Conservation (phyloP, 2,888 invertebrate species). For the Nephrotoma guestfalica region DNA sequence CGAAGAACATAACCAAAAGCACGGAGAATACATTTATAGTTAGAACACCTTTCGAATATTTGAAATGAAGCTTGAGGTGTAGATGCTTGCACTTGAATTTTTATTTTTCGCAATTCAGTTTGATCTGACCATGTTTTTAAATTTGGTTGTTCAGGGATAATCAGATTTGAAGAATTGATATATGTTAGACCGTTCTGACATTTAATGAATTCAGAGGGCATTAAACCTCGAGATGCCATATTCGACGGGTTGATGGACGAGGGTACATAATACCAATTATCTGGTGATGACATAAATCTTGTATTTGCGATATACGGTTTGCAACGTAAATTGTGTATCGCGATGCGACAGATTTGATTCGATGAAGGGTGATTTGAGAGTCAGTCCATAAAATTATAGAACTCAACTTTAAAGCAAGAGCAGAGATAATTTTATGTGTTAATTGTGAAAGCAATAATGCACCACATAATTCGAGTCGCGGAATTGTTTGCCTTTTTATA, state of each 20-base stretch:
- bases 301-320: not conserved
- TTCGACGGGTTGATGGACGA: not conserved
- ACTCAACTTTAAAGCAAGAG: not conserved
- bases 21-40: not conserved
- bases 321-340: not conserved
- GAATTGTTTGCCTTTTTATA: not conserved
- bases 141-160: not conserved
- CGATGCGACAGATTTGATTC: not conserved
- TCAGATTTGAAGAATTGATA: not conserved
- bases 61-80: not conserved
- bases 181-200: not conserved
- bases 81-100: not conserved
- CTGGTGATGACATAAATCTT: not conserved
- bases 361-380: not conserved
- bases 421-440: not conserved
- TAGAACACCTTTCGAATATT: not conserved
- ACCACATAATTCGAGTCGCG: not conserved
- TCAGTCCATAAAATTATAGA: not conserved
- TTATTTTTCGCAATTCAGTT: not conserved
- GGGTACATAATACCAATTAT: not conserved
- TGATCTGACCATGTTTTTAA: not conserved
- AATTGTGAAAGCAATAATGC: not conserved
- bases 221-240: not conserved
- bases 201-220: not conserved
- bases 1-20: not conserved